Percentiles rank a stretch among this genome's conserved stretches.
phyloP scores from a whole-genome alignment of 1,140 invertebrate genomes.

The Plectrocnemia conspersa region DNA sequence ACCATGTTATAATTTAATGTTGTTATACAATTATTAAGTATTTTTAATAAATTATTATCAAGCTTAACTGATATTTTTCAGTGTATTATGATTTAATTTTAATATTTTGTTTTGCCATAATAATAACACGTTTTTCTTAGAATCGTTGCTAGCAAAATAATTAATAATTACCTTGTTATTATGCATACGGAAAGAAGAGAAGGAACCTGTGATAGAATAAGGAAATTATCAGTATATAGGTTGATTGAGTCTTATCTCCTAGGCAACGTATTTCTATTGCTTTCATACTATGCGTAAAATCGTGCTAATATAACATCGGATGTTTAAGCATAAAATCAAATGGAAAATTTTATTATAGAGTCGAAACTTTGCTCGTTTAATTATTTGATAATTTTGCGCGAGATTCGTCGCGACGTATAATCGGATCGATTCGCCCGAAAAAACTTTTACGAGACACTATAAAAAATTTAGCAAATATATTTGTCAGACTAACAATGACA shows the following conservation, averaged over 20 bases:
- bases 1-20: too few species aligned
- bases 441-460: not conserved
- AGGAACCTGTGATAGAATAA: not conserved
- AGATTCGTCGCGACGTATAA: not conserved
- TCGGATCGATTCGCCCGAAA: not conserved
- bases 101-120: too few species aligned
- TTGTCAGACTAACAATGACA: constrained; percentile 10
- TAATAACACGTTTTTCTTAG: too few species aligned
- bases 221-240: not conserved
- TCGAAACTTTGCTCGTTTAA: constrained; percentile 3
- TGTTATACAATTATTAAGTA: too few species aligned
- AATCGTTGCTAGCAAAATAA: too few species aligned
- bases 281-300: not conserved
- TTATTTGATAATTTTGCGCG: not conserved
- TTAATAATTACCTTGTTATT: too few species aligned
- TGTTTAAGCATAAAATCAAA: too few species aligned
- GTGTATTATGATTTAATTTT: too few species aligned
- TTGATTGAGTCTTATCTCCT: not conserved
- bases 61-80: too few species aligned
- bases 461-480: not conserved
- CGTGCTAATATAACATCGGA: not conserved
- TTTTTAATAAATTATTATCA: too few species aligned
- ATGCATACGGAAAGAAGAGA: not conserved
- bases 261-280: not conserved
- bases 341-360: too few species aligned